Evolutionary conservation across 2,888 invertebrate genomes (phyloP), one percentile per base, ranked within the genome.

Genomic region (Leucoptera coffeella): DNA sequence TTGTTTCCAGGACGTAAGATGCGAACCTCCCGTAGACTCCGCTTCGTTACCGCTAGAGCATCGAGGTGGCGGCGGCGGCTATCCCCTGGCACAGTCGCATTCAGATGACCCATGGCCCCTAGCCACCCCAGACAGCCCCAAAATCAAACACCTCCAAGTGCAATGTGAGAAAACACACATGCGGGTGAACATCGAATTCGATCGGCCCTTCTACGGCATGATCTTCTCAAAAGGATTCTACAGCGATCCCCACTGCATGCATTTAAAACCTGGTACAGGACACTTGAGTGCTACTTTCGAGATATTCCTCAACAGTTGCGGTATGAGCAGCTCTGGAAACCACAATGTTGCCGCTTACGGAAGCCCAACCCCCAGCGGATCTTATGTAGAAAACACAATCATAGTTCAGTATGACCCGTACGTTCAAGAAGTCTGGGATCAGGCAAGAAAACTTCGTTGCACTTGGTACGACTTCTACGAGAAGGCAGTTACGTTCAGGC

Each of bases 381-480:
- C 90, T 41, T 93, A 90, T 52, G 92, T 93, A 12, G 93, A 93
- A 58, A 93, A 93, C 49, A 92, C 92, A 1, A 91, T 93, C 39
- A 92, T 93, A 43, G 87, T 93, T 33, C 93, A 93, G 54, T 93
- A 92, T 57, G 93, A 93, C 61, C 90, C 92, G 2, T 89, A 91
- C 53, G 92, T 93, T 8, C 91, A 91, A 60, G 91, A 93, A 59
- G 90, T 92, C 13, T 93, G 92, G 92, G 93, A 93, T 77, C 91
- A 92, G 54, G 89, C 93, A 3, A 77, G 93, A 45, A 90, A 91
- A 55, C 59, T 93, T 25, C 77, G 93, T 30, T 93, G 93, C 58
- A 93, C 93, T 15, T 93, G 93, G 93, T 93, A 93, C 58, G 93
- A 93, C 51, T 92, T 89, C 62, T 93, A 93, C 56, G 93, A 93